Base-by-base conservation (phyloP, 2,797 vertebrate genomes). In the Gadopsis marmoratus region DNA sequence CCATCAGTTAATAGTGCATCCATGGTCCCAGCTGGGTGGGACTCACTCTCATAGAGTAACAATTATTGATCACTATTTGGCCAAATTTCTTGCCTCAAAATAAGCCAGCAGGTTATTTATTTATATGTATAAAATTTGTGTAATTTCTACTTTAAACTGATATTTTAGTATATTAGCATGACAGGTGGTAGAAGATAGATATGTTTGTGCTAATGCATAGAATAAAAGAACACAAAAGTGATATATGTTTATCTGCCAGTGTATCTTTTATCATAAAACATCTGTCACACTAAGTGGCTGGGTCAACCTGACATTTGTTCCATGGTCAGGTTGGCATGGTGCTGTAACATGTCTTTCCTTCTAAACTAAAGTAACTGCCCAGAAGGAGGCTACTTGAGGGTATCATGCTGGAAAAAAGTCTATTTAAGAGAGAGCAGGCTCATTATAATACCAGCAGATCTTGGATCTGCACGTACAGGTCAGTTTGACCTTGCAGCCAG, bases 261-360 rank as follows among this genome's bases (percentile, higher is more conserved):
- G 43, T 23, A 51, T 37, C 33, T 68, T 68, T 21, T 51, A 23
- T 47, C 26, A 29, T 29, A 14, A 56, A 17, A n/a, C 31, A 10
- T 33, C 2, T 65, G 50, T 35, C 19, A 45, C 17, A 68, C 17
- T 37, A 23, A 39, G 12, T 7, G 11, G 12, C 9, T 58, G 31
- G 64, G 59, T 81, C 67, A 71, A 60, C 71, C 14, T 88, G 83
- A 86, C 83, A 79, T 83, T 74, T 50, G 41, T 76, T 47, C 66
- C 33, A 47, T 62, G 71, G 73, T 79, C 79, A 81, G 56, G 71
- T 65, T 73, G 76, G 37, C 39, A 58, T 35, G 54, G n/a, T 62
- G 21, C 59, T 10, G 4, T 59, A 33, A 60, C 35, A 59, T 29
- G 26, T 74, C 48, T 23, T 60, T 68, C 23, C 41, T 29, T 64